Percentiles rank a stretch among this genome's conserved stretches.
Evolutionary conservation across 1,140 invertebrate species (phyloP).

Genomic region (Harlomillsia oculata): DNA sequence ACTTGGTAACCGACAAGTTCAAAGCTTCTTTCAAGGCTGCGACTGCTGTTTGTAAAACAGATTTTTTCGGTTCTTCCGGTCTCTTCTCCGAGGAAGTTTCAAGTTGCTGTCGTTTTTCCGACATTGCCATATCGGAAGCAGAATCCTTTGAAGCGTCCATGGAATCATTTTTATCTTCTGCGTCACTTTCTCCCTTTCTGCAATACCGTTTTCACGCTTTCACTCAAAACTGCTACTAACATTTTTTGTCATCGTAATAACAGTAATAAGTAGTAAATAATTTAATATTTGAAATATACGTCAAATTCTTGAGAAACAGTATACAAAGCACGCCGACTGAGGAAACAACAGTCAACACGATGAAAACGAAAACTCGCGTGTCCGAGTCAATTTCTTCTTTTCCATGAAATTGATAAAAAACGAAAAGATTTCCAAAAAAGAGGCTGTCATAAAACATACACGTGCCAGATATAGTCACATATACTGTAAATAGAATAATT

Average conservation of each 20-base stretch:
- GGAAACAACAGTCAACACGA: constrained; percentile 56
- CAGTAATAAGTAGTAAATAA: too few relatives aligned
- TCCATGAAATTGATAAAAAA: constrained; percentile 78
- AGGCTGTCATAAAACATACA: constrained; percentile 73
- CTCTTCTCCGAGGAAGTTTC: too few relatives aligned
- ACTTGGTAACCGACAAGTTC: constrained; percentile 62
- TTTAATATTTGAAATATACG: constrained; percentile 9
- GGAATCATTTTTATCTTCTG: background rate
- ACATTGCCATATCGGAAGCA: background rate
- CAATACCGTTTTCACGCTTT: background rate
- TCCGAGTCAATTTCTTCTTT: constrained; percentile 53
- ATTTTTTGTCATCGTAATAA: background rate
- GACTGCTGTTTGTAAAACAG: background rate
- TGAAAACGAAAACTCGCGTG: constrained; percentile 62
- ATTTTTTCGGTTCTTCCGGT: too few relatives aligned
- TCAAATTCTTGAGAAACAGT: constrained; percentile 47
- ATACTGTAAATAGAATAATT: too few relatives aligned
- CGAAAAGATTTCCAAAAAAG: constrained; percentile 87
- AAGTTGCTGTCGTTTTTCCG: background rate
- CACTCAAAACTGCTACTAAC: background rate
- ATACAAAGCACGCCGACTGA: constrained; percentile 59
- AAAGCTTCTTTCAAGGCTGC: constrained; percentile 49
- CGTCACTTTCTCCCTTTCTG: background rate
- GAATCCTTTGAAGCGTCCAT: background rate
- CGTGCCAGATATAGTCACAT: too few relatives aligned